These are phyloP conservation scores for Oithona nana DNA, from an alignment of 2,888 invertebrate species.

Conservation along the genomic window DNA sequence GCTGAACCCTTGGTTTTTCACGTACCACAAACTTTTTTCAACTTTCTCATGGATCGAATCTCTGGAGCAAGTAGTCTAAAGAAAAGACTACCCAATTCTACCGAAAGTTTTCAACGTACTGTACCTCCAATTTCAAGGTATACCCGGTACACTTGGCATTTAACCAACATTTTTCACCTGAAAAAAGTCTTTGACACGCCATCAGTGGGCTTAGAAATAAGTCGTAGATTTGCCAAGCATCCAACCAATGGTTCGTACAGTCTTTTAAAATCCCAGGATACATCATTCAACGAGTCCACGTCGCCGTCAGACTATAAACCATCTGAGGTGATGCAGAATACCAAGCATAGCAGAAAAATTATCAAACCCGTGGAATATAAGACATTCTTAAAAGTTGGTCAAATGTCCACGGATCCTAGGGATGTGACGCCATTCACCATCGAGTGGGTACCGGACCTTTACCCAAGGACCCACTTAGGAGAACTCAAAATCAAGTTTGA, in stretches of 20 bases:
- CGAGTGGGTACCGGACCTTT: background rate
- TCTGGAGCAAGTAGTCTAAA: constrained; percentile 41
- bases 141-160: constrained; percentile 49
- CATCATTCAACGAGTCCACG: background rate
- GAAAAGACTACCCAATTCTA: constrained; percentile 43
- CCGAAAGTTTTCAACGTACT: constrained; percentile 38
- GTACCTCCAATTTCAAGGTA: constrained; percentile 44
- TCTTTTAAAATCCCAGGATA: background rate
- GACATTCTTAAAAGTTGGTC: background rate
- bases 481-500: background rate
- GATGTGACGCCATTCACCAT: background rate
- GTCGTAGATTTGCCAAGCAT: background rate
- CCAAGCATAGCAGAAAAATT: background rate
- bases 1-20: constrained; percentile 20
- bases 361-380: background rate
- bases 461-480: background rate
- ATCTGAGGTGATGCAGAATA: background rate
- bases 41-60: constrained; percentile 48
- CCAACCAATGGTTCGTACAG: too few relatives aligned
- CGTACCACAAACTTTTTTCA: constrained; percentile 41
- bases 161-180: constrained; percentile 47
- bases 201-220: constrained; percentile 40
- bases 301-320: too few relatives aligned
- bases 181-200: constrained; percentile 51
- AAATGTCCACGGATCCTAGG: background rate